Conservation (phyloP, 2,113 vertebrate species). For the Columbina picui region DNA sequence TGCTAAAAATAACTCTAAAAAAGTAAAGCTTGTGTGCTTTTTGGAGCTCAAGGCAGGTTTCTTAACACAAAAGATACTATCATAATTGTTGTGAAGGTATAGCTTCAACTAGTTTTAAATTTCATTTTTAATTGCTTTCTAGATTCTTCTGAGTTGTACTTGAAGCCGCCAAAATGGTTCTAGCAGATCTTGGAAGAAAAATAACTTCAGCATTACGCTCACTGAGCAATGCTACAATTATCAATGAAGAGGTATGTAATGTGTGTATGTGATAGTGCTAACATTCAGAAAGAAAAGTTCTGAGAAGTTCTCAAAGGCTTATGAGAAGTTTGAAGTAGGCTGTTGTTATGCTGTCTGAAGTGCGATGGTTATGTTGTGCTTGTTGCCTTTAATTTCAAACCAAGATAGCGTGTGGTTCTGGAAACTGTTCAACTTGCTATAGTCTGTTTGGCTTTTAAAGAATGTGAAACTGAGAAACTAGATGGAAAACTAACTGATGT, state of each 20-base stretch:
- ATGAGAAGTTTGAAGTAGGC: background rate
- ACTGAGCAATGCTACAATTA: constrained; percentile 98
- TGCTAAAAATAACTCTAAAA: constrained; percentile 22
- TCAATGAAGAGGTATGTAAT: constrained; percentile 94
- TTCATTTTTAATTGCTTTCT: background rate
- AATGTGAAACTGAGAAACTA: background rate
- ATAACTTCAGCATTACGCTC: constrained; percentile 98
- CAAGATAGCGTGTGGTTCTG: background rate
- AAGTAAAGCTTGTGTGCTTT: background rate
- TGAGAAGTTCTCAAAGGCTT: background rate
- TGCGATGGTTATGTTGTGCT: background rate
- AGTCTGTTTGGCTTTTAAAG: background rate
- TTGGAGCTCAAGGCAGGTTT: background rate
- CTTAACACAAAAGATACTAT: background rate
- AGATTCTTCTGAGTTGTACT: constrained; percentile 52
- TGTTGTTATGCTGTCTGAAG: background rate
- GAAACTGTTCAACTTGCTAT: background rate
- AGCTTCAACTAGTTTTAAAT: background rate
- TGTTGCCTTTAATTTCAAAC: background rate
- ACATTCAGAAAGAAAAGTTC: background rate
- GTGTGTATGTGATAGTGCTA: background rate
- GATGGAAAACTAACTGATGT: background rate
- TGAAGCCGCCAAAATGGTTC: constrained; percentile 88
- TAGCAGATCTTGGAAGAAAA: constrained; percentile 97
- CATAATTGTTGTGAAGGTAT: background rate